Evolutionary conservation across 2,888 invertebrate genomes (phyloP).

Genomic region (Rosalia funebris): DNA sequence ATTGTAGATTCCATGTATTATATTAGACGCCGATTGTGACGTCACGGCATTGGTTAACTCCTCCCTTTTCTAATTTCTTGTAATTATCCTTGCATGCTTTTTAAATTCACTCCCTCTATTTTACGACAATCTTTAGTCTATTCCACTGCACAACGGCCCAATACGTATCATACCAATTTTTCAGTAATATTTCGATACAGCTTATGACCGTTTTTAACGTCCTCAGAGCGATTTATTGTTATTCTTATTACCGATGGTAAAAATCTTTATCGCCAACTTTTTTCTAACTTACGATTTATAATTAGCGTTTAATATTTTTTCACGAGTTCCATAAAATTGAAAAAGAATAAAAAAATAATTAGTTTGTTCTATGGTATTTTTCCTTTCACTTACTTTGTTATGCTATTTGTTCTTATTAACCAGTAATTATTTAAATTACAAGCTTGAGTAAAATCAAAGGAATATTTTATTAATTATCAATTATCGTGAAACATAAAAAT

Average conservation of each 20-base stretch:
- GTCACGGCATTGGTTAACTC: constrained; percentile 57
- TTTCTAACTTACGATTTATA: no score
- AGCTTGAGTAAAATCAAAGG: constrained; percentile 1
- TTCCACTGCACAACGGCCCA: constrained; percentile 5
- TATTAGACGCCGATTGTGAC: constrained; percentile 53
- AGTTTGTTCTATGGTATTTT: constrained; percentile 9
- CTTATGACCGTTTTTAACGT: no score
- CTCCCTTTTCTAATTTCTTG: constrained; percentile 53
- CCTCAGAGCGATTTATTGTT: no score
- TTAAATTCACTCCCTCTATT: constrained; percentile 38
- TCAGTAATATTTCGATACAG: no score
- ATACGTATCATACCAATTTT: no score
- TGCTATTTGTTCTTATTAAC: constrained; percentile 4
- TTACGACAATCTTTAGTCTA: constrained; percentile 33
- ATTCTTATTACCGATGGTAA: no score
- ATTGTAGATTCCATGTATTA: constrained; percentile 49
- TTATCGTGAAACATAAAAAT: background rate
- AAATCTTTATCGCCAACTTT: no score
- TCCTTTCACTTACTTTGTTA: constrained; percentile 11
- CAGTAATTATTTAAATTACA: constrained; percentile 11
- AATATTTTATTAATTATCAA: background rate
- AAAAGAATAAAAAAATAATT: constrained; percentile 4
- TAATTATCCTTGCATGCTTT: constrained; percentile 54
- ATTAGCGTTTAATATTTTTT: background rate
- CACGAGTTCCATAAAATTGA: background rate